Conservation (phyloP, 2,797 vertebrate species). For the Triplophysa bombifrons region DNA sequence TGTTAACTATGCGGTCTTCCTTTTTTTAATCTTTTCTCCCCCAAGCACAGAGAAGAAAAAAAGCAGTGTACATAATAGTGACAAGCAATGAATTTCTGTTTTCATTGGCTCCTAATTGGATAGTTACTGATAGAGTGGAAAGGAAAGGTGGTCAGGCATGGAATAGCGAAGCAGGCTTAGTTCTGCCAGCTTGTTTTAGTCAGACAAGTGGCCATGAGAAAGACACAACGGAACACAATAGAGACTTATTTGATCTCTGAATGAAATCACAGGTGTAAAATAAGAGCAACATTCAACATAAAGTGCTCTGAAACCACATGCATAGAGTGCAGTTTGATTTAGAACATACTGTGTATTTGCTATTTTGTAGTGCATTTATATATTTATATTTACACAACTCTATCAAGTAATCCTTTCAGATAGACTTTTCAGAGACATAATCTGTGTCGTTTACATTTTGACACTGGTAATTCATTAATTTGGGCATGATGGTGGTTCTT, state of each 20-base stretch:
- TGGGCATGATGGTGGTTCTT: background rate
- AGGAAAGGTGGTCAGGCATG: constrained; percentile 4
- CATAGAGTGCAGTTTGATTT: background rate
- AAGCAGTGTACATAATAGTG: constrained; percentile 36
- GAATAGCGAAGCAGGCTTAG: constrained; percentile 10
- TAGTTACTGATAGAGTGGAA: constrained; percentile 23
- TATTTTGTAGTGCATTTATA: no score
- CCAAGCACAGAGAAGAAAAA: constrained; percentile 1
- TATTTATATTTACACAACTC: no score
- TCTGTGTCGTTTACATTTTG: background rate
- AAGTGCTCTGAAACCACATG: background rate
- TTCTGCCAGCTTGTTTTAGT: constrained; percentile 30
- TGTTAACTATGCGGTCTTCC: constrained; percentile 59
- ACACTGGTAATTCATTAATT: background rate
- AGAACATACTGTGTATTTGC: no score
- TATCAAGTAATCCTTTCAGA: no score
- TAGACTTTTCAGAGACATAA: no score
- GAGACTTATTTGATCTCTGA: constrained; percentile 16
- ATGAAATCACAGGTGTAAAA: constrained; percentile 5
- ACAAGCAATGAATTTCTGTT: constrained; percentile 25
- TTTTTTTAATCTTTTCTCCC: constrained; percentile 47
- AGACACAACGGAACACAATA: constrained; percentile 59
- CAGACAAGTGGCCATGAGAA: constrained; percentile 35
- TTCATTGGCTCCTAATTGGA: constrained; percentile 22
- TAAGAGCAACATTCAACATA: background rate